Base-by-base conservation (phyloP, 2,888 invertebrate species). In the Pinctada fucata region DNA sequence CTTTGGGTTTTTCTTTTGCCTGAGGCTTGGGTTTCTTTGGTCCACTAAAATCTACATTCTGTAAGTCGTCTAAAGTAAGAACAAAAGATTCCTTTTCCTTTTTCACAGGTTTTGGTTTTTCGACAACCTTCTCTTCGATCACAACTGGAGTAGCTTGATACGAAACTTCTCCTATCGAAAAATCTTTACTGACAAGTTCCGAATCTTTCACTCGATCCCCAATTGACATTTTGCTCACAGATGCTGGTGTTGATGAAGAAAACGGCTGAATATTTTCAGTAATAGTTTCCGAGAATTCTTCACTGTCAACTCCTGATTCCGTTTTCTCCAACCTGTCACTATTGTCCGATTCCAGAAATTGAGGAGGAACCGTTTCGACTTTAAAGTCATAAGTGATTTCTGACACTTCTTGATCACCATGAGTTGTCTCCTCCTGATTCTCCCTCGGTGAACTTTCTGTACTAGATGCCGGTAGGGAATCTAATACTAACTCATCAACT, bases 1-100 rank as follows among this genome's bases (percentile, higher is more conserved):
- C 4, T 31, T 45, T 3, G 47, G 68, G 68, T 45, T n/a, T 68
- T 5, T 16, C 31, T 45, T 47, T n/a, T 31, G 31, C n/a, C 45
- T 73, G 72, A 3, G 70, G 65, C 64, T 81, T 80, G 67, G 81
- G 75, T 49, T 67, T 83, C 79, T 79, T 79, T 63, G 84, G 83
- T 16, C 75, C 74, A 75, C 83, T 81, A 65, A 85, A 86, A 70
- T 86, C 84, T n/a, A 86, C 78, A 75, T 82, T 85, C 69, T 83
- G 82, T 48, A 90, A 82, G 69, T 90, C 90, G 73, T 88, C 88
- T n/a, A 83, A 79, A 13, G 89, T 86, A 50, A 90, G 80, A n/a
- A 90, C 85, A 86, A 90, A 89, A 75, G 88, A 88, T 75, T 90
- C 89, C 67, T 88, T 88, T 65, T 76, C 76, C 13, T 69, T 67